Evolutionary conservation across 2,888 invertebrate genomes (phyloP).

Genomic region (Phyllotreta cruciferae): DNA sequence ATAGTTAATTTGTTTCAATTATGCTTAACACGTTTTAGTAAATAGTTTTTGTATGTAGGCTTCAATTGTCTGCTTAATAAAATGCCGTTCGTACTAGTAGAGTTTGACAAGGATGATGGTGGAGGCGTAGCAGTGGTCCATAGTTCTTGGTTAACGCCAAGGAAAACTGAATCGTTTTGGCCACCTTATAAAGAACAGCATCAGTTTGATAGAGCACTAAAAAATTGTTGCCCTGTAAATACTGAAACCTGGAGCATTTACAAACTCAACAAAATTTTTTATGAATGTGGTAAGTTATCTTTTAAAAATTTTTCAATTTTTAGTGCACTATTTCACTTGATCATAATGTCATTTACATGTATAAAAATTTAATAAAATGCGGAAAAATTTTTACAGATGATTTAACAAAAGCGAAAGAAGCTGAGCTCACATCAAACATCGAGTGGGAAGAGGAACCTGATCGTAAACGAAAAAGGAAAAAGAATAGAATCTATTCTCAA

Average conservation of each 20-base stretch:
- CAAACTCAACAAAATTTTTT: neutral
- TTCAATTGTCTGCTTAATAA: no score
- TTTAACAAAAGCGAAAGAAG: slow-evolving; percentile 3
- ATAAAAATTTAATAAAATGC: neutral
- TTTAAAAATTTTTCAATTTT: neutral
- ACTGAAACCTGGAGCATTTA: slow-evolving; percentile 13
- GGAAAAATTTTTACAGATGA: slow-evolving; percentile 1
- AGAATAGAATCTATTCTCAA: neutral
- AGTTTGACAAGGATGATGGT: slow-evolving; percentile 15
- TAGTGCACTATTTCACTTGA: neutral
- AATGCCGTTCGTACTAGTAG: slow-evolving; percentile 20
- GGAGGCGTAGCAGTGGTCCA: slow-evolving; percentile 15
- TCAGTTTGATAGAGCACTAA: slow-evolving; percentile 3
- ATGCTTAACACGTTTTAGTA: no score
- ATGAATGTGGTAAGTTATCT: neutral
- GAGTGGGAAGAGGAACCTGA: neutral
- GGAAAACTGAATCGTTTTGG: slow-evolving; percentile 14
- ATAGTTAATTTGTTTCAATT: no score
- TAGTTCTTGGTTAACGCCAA: slow-evolving; percentile 15
- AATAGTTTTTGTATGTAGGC: no score
- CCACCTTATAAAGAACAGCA: slow-evolving; percentile 19
- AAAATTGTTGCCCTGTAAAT: slow-evolving; percentile 7
- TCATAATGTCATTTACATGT: neutral
- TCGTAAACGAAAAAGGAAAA: neutral
- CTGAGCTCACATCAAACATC: neutral